Evolutionary conservation across 30 jellyfish, hydroid and myxozoan species (phyloP).

Genomic region (Aurelia sp.): DNA sequence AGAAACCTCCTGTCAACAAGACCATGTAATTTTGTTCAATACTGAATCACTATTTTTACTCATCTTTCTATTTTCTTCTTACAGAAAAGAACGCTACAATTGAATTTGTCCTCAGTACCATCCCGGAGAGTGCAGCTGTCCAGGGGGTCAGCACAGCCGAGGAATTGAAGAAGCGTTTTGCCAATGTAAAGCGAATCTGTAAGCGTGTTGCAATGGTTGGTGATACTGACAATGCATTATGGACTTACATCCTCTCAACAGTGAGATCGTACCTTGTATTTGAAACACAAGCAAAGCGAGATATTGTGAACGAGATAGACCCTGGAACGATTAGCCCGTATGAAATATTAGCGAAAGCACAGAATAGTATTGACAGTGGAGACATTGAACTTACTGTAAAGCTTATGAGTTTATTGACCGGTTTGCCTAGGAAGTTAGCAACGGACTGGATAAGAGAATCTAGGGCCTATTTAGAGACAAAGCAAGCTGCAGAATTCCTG

Average conservation of each 20-base stretch:
- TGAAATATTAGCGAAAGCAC: slow-evolving; percentile 92
- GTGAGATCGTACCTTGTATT: slow-evolving; percentile 70
- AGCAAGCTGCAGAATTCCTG: slow-evolving; percentile 76
- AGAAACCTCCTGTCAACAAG: too few relatives aligned
- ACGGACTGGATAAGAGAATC: slow-evolving; percentile 91
- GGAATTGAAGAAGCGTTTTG: slow-evolving; percentile 66
- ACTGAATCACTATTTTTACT: too few relatives aligned
- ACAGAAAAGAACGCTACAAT: slow-evolving; percentile 66
- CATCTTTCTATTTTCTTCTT: not conserved
- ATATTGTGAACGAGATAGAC: slow-evolving; percentile 59
- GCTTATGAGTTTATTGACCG: slow-evolving; percentile 83
- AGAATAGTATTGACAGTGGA: slow-evolving; percentile 70
- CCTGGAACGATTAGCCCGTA: slow-evolving; percentile 70
- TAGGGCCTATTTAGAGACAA: slow-evolving; percentile 84
- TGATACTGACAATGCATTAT: slow-evolving; percentile 72
- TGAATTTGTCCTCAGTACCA: slow-evolving; percentile 58
- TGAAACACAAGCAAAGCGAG: slow-evolving; percentile 62
- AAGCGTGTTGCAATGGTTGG: slow-evolving; percentile 93
- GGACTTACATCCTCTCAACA: slow-evolving; percentile 74
- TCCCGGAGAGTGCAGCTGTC: slow-evolving; percentile 81
- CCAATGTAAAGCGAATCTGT: slow-evolving; percentile 72
- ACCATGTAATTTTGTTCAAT: too few relatives aligned
- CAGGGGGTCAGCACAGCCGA: slow-evolving; percentile 89
- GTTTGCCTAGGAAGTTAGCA: slow-evolving; percentile 82
- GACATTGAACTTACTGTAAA: slow-evolving; percentile 90